Conservation (phyloP, 1,140 invertebrate species). For the Drosophila chauvacae region DNA sequence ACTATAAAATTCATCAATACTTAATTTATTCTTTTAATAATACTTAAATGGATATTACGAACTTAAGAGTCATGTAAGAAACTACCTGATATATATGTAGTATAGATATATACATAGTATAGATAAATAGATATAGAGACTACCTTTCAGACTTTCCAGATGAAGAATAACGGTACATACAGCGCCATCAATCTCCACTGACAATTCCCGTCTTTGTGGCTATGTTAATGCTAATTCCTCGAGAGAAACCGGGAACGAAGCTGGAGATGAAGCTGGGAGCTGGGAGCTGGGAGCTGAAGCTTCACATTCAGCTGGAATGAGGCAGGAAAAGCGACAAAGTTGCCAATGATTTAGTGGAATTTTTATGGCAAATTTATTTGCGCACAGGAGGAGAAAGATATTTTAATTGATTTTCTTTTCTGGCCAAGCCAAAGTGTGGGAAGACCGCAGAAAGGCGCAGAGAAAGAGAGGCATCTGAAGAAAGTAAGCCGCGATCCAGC, state of each 20-base stretch:
- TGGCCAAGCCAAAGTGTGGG: slow-evolving; percentile 66
- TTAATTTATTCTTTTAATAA: too few relatives aligned
- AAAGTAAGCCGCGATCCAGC: slow-evolving; percentile 61
- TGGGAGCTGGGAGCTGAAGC: background rate
- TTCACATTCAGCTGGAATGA: slow-evolving; percentile 1
- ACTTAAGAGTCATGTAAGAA: too few relatives aligned
- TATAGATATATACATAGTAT: background rate
- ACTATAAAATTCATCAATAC: too few relatives aligned
- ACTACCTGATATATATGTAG: too few relatives aligned
- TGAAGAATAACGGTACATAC: slow-evolving; percentile 29
- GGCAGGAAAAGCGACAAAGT: slow-evolving; percentile 61
- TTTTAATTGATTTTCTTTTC: slow-evolving; percentile 80
- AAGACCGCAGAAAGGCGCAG: slow-evolving; percentile 47
- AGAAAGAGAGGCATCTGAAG: slow-evolving; percentile 37
- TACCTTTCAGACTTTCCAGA: slow-evolving; percentile 15
- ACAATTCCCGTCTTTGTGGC: slow-evolving; percentile 46
- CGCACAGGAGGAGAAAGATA: slow-evolving; percentile 63
- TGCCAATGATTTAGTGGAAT: slow-evolving; percentile 80
- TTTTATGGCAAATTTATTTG: slow-evolving; percentile 81
- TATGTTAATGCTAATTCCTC: slow-evolving; percentile 50
- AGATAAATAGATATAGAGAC: background rate
- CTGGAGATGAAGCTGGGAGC: background rate
- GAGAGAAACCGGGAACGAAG: slow-evolving; percentile 33
- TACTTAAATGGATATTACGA: too few relatives aligned
- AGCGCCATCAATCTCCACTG: slow-evolving; percentile 45